These are phyloP conservation scores for Brachyptera putata DNA, from an alignment of 2,888 invertebrate genomes.

Conservation along the genomic window DNA sequence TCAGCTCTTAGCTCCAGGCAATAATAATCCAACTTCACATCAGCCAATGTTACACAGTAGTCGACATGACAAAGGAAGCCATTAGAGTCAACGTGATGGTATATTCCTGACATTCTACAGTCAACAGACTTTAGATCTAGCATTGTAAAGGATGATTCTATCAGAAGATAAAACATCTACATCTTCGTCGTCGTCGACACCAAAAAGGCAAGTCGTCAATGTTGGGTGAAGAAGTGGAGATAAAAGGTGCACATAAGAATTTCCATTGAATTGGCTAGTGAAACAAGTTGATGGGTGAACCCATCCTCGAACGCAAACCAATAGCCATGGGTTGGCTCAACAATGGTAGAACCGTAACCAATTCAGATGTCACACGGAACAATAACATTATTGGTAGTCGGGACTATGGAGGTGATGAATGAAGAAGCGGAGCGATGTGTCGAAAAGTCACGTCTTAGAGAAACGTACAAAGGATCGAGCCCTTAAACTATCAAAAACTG, in stretches of 20 bases:
- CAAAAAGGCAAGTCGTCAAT: constrained; percentile 18
- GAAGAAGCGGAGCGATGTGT: constrained; percentile 22
- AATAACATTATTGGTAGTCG: constrained; percentile 22
- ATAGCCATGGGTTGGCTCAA: constrained; percentile 12
- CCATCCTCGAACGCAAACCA: constrained; percentile 20
- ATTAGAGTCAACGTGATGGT: constrained; percentile 16
- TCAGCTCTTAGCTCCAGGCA: not conserved
- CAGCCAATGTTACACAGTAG: not conserved
- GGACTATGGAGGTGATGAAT: not conserved
- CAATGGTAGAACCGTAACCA: constrained; percentile 28
- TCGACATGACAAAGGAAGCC: constrained; percentile 12
- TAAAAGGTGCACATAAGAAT: constrained; percentile 21
- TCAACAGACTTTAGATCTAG: constrained; percentile 6
- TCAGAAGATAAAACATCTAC: constrained; percentile 24
- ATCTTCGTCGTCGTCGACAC: constrained; percentile 23
- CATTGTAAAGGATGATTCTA: constrained; percentile 18
- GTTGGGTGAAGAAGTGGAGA: constrained; percentile 12
- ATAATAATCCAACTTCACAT: not conserved
- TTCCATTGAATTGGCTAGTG: constrained; percentile 14
- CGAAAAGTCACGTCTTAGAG: constrained; percentile 27
- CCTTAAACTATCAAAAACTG: constrained; percentile 19
- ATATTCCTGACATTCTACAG: not conserved
- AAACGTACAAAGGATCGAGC: constrained; percentile 12
- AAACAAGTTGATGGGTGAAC: constrained; percentile 24
- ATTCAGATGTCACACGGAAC: constrained; percentile 29